Percentiles rank a stretch among this genome's conserved stretches.
These are phyloP conservation scores for Heliconius cydno DNA, from an alignment of 2,888 invertebrate genomes.

Conservation along the genomic window DNA sequence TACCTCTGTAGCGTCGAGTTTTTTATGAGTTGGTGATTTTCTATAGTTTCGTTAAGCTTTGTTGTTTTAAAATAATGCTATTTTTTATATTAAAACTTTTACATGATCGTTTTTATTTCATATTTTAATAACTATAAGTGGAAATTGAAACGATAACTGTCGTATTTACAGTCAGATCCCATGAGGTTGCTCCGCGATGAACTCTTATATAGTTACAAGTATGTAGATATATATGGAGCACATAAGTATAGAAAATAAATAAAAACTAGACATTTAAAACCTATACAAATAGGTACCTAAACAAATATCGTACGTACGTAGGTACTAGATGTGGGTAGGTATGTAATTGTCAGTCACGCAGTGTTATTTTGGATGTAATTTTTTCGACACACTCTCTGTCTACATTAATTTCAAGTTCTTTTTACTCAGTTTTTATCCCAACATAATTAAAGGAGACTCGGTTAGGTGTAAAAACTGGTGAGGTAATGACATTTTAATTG, in stretches of 20 bases:
- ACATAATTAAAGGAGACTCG: conserved; percentile 72
- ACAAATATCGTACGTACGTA: not conserved
- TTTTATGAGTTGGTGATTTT: conserved; percentile 35
- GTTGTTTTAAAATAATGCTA: not conserved
- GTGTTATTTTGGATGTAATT: conserved; percentile 50
- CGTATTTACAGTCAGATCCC: too few species aligned
- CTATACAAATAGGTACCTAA: not conserved
- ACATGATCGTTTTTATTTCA: not conserved
- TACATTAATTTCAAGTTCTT: conserved; percentile 56
- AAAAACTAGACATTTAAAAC: conserved; percentile 2
- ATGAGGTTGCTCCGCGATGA: too few species aligned
- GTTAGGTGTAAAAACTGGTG: conserved; percentile 78
- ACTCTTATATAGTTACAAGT: too few species aligned
- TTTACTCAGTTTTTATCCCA: conserved; percentile 64
- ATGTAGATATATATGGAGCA: too few species aligned
- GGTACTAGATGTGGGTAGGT: not conserved
- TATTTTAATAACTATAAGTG: too few species aligned
- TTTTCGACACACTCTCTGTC: conserved; percentile 49
- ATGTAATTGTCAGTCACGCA: conserved; percentile 47
- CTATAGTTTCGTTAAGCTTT: not conserved
- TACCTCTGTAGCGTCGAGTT: conserved; percentile 55
- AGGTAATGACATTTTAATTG: conserved; percentile 83
- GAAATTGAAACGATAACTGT: too few species aligned
- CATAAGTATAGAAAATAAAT: too few species aligned
- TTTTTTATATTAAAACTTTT: not conserved